Evolutionary conservation across 2,797 vertebrate genomes (phyloP).

Genomic region (Naso thynnoides): DNA sequence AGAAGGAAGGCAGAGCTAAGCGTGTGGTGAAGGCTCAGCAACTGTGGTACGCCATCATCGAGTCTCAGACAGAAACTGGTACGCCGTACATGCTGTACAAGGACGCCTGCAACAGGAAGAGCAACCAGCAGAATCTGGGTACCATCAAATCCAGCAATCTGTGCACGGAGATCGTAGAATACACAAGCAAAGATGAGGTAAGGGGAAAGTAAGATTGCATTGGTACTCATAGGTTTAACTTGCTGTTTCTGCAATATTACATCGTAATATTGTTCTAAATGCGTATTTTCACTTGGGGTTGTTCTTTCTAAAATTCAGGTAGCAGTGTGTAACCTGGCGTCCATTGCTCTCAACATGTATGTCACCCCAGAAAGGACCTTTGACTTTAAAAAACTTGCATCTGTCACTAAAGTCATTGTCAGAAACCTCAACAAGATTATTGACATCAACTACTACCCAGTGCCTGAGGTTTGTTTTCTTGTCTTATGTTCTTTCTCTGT

Average conservation of each 20-base stretch:
- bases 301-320: constrained; percentile 56
- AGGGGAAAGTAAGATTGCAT: neutral
- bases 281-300: neutral
- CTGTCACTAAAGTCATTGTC: constrained; percentile 94
- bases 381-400: constrained; percentile 91
- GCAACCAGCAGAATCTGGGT: constrained; percentile 98
- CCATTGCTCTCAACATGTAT: constrained; percentile 96
- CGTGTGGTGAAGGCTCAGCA: constrained; percentile 95
- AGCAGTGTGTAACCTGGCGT: constrained; percentile 96
- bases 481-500: neutral
- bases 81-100: constrained; percentile 99
- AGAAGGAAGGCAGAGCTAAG: constrained; percentile 88
- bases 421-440: constrained; percentile 97
- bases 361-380: constrained; percentile 91
- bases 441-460: constrained; percentile 96
- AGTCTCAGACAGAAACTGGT: constrained; percentile 97
- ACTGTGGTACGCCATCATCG: constrained; percentile 95
- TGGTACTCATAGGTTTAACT: neutral
- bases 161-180: constrained; percentile 96
- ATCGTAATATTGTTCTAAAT: neutral
- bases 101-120: constrained; percentile 96
- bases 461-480: constrained; percentile 82
- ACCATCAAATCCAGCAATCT: constrained; percentile 98
- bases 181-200: constrained; percentile 94
- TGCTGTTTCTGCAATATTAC: neutral